phyloP scores from a whole-genome alignment of 2,113 vertebrate species.

The Neofelis nebulosa region DNA sequence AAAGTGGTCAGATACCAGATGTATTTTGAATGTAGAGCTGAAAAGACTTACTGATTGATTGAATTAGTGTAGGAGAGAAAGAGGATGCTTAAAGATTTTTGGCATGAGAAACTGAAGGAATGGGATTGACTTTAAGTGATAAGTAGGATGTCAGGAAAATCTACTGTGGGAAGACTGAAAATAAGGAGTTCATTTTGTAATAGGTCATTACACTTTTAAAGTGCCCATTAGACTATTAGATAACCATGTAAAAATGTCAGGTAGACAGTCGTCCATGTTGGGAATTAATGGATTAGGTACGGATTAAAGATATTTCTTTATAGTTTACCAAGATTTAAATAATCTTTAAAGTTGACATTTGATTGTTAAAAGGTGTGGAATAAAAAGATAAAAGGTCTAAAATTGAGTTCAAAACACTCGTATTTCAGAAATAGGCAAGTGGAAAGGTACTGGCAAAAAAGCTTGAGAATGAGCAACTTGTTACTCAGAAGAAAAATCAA shows the following conservation, averaged over 20 bases:
- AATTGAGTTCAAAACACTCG: background rate
- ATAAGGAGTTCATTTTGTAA: background rate
- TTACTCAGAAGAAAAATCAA: background rate
- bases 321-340: background rate
- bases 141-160: background rate
- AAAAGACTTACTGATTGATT: conserved; percentile 15
- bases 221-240: background rate
- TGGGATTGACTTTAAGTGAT: background rate
- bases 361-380: background rate
- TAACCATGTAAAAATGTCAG: background rate
- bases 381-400: background rate
- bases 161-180: background rate
- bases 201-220: background rate
- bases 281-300: background rate
- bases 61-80: background rate
- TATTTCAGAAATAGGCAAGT: background rate
- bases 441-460: background rate
- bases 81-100: background rate
- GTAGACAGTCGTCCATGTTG: background rate
- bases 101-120: background rate
- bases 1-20: background rate
- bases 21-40: background rate
- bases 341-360: background rate
- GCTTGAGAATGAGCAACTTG: background rate
- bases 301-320: background rate